A percentile compares a stretch with the other conserved stretches of the same genome.
phyloP scores from a whole-genome alignment of 2,797 vertebrate species.

The Poeciliopsis gracilis region DNA sequence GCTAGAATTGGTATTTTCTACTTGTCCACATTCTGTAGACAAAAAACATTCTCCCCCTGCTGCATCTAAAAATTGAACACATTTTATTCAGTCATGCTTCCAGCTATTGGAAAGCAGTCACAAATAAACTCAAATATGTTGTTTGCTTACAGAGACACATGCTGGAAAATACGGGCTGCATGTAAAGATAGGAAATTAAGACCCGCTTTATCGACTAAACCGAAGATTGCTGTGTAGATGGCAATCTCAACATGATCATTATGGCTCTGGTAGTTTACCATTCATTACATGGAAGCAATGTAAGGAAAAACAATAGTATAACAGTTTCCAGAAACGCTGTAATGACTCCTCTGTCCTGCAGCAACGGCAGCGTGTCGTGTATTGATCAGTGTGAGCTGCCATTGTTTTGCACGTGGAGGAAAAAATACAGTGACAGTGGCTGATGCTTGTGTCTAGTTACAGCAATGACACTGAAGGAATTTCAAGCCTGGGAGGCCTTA shows the following conservation, averaged over 20 bases:
- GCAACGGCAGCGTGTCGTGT: conserved; percentile 55
- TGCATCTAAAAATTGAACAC: conserved; percentile 6
- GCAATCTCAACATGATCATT: background rate
- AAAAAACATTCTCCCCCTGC: conserved; percentile 11
- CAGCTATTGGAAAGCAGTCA: conserved; percentile 4
- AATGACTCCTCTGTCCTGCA: conserved; percentile 57
- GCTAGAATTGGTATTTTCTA: conserved; percentile 37
- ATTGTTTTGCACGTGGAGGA: conserved; percentile 60
- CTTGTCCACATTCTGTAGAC: conserved; percentile 6
- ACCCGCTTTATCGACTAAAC: conserved; percentile 30
- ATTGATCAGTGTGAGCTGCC: conserved; percentile 70
- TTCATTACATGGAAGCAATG: conserved; percentile 20
- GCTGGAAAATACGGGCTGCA: conserved; percentile 39
- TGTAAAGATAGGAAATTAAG: conserved; percentile 43
- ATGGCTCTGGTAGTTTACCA: conserved; percentile 14
- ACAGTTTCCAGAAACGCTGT: conserved; percentile 46
- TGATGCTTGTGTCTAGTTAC: conserved; percentile 57
- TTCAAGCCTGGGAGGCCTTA: conserved; percentile 67
- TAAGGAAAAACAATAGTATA: conserved; percentile 19
- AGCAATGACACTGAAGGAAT: conserved; percentile 72
- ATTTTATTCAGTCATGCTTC: conserved; percentile 9
- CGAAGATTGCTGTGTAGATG: conserved; percentile 36
- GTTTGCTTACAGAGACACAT: conserved; percentile 12
- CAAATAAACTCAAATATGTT: conserved; percentile 1
- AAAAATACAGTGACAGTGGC: conserved; percentile 50